Evolutionary conservation across 2,797 vertebrate genomes (phyloP), one percentile per base, ranked within the genome.

Genomic region (Syngnathus rostellatus): DNA sequence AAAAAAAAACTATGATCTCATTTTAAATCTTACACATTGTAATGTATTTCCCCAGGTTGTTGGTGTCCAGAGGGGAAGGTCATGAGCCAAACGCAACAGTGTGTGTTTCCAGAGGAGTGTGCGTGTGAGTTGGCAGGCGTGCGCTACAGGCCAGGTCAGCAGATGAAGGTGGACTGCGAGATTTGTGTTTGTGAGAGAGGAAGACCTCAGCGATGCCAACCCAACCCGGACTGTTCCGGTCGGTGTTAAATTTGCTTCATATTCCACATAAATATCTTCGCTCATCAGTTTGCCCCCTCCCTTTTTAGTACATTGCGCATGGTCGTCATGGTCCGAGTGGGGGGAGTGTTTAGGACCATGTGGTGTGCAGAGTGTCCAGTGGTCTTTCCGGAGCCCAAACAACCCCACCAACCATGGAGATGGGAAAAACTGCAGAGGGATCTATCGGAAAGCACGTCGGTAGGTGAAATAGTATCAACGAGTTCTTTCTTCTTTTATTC

Each of bases 341-440:
- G 94, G 94, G 0, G 89, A 94, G 41, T 98, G 95, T 77, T 80
- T 94, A 75, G 95, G 94, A 0, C 90, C 93, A 0, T 96, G 95
- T 31, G 92, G 93, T 0, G 89, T 93, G 51, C 92, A 93, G 81
- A 94, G 94, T 54, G 87, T 98, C 43, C 95, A 97, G 86, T 97
- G 96, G 96, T 93, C 95, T 0, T 97, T 98, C 75, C 91, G 93
- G 50, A 96, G 95, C 76, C 94, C 95, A n/a, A 93, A 91, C 77
- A 95, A 93, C 77, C 94, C 94, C 14, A 77, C 66, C 54, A 89
- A 85, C 23, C 81, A 89, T 0, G 92, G 93, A 19, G 86, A 74
- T 0, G 93, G 94, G 2, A 87, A 71, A 12, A 85, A 81, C 0
- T 97, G 95, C 69, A 74, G 89, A 0, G 95, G 94, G 37, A 94